Evolutionary conservation across 1,140 invertebrate genomes (phyloP), one percentile per base, ranked within the genome.

Genomic region (Drosophila littoralis): DNA sequence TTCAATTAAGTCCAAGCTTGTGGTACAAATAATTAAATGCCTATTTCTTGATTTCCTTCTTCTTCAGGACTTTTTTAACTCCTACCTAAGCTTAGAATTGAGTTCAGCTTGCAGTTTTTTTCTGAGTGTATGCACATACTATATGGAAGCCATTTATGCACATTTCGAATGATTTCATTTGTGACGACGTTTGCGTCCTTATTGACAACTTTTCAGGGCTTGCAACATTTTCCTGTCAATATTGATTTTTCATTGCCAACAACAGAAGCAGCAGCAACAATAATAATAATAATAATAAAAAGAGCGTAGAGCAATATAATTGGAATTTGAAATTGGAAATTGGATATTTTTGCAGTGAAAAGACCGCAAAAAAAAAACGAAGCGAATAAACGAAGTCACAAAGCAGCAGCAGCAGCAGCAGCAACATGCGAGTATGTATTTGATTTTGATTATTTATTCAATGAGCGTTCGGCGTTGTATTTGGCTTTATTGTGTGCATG

Each of bases 301-400:
- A 89, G 76, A 89, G 79, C 84, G 83, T 88, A 89, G 58, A 83
- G 83, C 79, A 81, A 89, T 89, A 89, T 89, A 89, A 89, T 89
- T 89, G 84, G 85, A 89, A 90, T 89, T 89, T 89, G 77, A 89
- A 89, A 89, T 89, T 89, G 83, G 77, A 88, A 83, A 88, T 88
- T 89, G 85, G 81, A 77, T 89, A 89, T 89, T 88, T 86, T 85
- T 77, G 81, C 84, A 84, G 70, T 59, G 78, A 77, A 88, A 77
- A 82, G 68, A 66, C 36, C 50, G 1, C 33, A 65, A 76, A 60
- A 67, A 57, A 48, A 77, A 61, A n/a, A n/a, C n/a, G 64, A 71
- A 58, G 22, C 38, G 55, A 81, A 74, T 58, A 38, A 68, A 60
- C 55, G 65, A 71, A 80, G 60, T 84, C 59, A 54, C 60, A 72